These are phyloP conservation scores for Achroia grisella DNA, from an alignment of 1,140 invertebrate genomes.

Conservation along the genomic window DNA sequence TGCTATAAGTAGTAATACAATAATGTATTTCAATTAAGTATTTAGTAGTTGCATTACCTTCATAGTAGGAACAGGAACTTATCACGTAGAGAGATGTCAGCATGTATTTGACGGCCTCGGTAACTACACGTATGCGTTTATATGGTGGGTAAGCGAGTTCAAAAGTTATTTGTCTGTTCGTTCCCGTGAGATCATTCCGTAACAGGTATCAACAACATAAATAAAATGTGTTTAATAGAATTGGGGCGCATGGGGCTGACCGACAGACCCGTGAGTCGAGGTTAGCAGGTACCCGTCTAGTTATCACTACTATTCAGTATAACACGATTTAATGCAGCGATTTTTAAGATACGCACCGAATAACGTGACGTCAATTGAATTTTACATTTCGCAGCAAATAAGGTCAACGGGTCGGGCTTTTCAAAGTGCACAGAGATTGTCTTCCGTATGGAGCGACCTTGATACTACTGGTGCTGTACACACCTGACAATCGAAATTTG, in stretches of 20 bases:
- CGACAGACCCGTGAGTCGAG: slow-evolving; percentile 27
- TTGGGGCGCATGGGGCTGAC: slow-evolving; percentile 42
- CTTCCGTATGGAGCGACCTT: slow-evolving; percentile 62
- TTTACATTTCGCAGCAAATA: slow-evolving; percentile 30
- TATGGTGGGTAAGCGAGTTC: slow-evolving; percentile 1
- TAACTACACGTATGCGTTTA: slow-evolving; percentile 10
- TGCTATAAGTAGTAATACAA: neutral
- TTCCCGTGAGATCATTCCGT: slow-evolving; percentile 59
- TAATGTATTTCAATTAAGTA: too few relatives aligned
- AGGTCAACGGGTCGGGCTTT: slow-evolving; percentile 47
- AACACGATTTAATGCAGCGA: slow-evolving; percentile 9
- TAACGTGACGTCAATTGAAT: slow-evolving; percentile 16
- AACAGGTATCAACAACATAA: slow-evolving; percentile 36
- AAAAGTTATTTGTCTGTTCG: neutral
- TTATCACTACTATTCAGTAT: slow-evolving; percentile 23
- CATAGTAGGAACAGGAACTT: slow-evolving; percentile 7
- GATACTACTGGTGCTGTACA: slow-evolving; percentile 28
- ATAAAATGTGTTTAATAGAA: slow-evolving; percentile 32
- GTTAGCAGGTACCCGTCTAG: slow-evolving; percentile 43
- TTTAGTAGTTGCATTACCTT: too few relatives aligned
- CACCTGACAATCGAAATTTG: slow-evolving; percentile 10
- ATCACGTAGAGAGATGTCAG: slow-evolving; percentile 4
- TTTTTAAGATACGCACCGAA: slow-evolving; percentile 5
- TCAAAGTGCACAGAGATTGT: slow-evolving; percentile 53
- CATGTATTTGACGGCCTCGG: slow-evolving; percentile 21